Evolutionary conservation across 2,113 vertebrate genomes (phyloP).

Genomic region (Mesoclemmys tuberculata): DNA sequence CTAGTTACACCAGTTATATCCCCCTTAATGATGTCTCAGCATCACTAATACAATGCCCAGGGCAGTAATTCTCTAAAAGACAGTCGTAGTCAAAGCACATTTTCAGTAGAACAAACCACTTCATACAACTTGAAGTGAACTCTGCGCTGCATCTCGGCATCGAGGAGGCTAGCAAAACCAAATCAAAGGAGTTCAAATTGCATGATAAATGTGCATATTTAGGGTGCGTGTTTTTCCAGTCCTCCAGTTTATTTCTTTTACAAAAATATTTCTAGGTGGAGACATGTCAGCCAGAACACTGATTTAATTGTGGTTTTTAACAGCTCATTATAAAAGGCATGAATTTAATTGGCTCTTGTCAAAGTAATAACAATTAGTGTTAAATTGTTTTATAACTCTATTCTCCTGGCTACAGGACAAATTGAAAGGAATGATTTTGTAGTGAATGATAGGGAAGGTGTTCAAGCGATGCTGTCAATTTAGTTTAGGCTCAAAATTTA

Average conservation of each 20-base stretch:
- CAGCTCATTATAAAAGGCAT: constrained; percentile 56
- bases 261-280: constrained; percentile 36
- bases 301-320: constrained; percentile 62
- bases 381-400: constrained; percentile 54
- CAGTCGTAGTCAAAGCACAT: constrained; percentile 48
- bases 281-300: constrained; percentile 2
- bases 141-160: constrained; percentile 15
- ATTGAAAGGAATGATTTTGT: constrained; percentile 11
- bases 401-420: constrained; percentile 53
- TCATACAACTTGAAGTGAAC: constrained; percentile 53
- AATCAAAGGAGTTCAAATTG: background rate
- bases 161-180: background rate
- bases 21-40: constrained; percentile 56
- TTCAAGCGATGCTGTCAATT: constrained; percentile 20
- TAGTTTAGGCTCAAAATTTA: constrained; percentile 5
- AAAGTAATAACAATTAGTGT: constrained; percentile 60
- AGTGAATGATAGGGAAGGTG: constrained; percentile 32
- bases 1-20: no score
- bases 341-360: constrained; percentile 50
- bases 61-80: constrained; percentile 62
- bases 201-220: background rate
- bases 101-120: constrained; percentile 70
- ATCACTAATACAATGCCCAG: constrained; percentile 60
- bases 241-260: constrained; percentile 27
- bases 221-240: background rate